These are phyloP conservation scores for Arctocebus calabarensis DNA, from an alignment of 2,797 vertebrate species.

Conservation along the genomic window DNA sequence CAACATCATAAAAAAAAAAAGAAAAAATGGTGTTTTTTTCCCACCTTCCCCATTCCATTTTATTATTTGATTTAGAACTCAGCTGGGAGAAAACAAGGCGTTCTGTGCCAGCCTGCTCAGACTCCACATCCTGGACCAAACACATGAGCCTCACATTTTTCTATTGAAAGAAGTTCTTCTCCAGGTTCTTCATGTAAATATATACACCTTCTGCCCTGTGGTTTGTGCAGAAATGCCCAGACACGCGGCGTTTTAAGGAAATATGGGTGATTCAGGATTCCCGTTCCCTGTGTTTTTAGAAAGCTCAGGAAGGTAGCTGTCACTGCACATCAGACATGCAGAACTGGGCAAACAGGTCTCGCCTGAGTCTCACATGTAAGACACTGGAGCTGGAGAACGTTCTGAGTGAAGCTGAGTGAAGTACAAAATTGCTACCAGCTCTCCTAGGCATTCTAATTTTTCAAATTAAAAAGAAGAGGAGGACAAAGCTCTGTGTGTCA, in stretches of 20 bases:
- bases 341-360: neutral
- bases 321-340: neutral
- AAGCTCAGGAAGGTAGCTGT: neutral
- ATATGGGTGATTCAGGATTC: neutral
- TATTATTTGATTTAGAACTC: neutral
- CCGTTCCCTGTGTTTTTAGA: neutral
- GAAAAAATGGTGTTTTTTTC: neutral
- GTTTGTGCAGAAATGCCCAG: neutral
- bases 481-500: neutral
- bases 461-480: conserved; percentile 10
- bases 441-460: neutral
- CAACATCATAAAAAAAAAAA: neutral
- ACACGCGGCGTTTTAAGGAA: neutral
- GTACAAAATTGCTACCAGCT: neutral
- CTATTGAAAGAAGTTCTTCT: neutral
- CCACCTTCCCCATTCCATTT: neutral
- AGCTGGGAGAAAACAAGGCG: neutral
- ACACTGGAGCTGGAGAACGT: neutral
- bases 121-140: neutral
- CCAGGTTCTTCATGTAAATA: neutral
- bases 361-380: neutral
- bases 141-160: neutral
- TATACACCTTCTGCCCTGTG: neutral
- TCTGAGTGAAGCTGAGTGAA: neutral
- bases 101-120: neutral